Evolutionary conservation across 2,113 vertebrate species (phyloP).

Genomic region (Suricata suricatta): DNA sequence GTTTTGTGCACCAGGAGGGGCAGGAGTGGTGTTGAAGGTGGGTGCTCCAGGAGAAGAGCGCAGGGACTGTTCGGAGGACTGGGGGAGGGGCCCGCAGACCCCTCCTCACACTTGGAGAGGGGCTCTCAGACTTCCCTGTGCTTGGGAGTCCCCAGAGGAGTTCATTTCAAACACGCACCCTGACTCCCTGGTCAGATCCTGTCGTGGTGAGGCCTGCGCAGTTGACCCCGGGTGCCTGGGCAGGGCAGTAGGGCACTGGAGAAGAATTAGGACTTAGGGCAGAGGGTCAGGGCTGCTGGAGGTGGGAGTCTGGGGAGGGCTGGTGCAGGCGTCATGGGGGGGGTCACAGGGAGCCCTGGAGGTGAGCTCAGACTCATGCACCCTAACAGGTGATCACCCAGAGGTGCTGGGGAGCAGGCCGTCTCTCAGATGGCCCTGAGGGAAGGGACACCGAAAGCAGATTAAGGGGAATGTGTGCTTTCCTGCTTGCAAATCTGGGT

Average conservation of each 20-base stretch:
- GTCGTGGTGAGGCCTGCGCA: neutral
- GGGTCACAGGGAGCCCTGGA: neutral
- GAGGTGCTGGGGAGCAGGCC: constrained; percentile 3
- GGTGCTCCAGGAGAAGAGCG: neutral
- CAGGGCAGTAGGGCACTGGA: neutral
- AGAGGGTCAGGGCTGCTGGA: neutral
- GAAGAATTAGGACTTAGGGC: neutral
- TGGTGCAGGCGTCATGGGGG: neutral
- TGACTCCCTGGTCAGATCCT: neutral
- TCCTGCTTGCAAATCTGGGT: neutral
- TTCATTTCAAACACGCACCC: constrained; percentile 9
- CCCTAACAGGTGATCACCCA: constrained; percentile 22
- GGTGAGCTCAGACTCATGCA: neutral
- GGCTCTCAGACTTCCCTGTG: neutral
- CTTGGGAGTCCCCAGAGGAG: neutral
- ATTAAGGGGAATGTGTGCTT: neutral
- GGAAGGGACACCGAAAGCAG: neutral
- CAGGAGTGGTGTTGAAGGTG: neutral
- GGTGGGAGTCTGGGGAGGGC: neutral
- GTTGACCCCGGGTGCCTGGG: neutral
- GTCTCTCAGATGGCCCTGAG: neutral
- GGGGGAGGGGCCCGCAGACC: neutral
- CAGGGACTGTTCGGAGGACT: neutral
- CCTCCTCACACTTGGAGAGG: neutral
- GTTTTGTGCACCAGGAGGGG: neutral